Evolutionary conservation across 2,888 invertebrate species (phyloP).

Genomic region (Pseudococcus viburni): DNA sequence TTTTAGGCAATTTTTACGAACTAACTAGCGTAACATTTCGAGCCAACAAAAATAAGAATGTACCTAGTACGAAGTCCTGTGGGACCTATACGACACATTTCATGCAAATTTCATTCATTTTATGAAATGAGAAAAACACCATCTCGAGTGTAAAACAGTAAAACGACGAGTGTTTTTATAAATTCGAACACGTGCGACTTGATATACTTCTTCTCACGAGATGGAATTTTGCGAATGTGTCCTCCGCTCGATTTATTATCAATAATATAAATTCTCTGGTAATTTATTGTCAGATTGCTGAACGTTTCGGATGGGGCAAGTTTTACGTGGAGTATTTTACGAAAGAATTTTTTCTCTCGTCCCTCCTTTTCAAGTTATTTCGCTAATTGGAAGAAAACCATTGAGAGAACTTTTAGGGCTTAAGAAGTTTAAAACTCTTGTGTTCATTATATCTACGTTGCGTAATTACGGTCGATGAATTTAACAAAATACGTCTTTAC

Average conservation of each 20-base stretch:
- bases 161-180: neutral
- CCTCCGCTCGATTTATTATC: neutral
- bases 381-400: neutral
- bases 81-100: constrained; percentile 8
- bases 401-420: neutral
- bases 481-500: constrained; percentile 9
- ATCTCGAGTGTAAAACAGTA: constrained; percentile 7
- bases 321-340: neutral
- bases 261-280: neutral
- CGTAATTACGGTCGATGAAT: constrained; percentile 24
- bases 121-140: neutral
- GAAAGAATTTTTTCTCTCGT: neutral
- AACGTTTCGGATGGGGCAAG: neutral
- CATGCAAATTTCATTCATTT: constrained; percentile 38
- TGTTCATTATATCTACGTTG: neutral
- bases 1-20: neutral
- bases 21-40: constrained; percentile 17
- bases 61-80: neutral
- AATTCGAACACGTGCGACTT: constrained; percentile 22
- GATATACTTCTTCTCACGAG: neutral
- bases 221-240: neutral
- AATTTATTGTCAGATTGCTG: neutral
- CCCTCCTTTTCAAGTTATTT: neutral
- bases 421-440: constrained; percentile 24
- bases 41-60: neutral